Evolutionary conservation across 2,113 vertebrate species (phyloP).

Genomic region (Psilopsiagon aurifrons): DNA sequence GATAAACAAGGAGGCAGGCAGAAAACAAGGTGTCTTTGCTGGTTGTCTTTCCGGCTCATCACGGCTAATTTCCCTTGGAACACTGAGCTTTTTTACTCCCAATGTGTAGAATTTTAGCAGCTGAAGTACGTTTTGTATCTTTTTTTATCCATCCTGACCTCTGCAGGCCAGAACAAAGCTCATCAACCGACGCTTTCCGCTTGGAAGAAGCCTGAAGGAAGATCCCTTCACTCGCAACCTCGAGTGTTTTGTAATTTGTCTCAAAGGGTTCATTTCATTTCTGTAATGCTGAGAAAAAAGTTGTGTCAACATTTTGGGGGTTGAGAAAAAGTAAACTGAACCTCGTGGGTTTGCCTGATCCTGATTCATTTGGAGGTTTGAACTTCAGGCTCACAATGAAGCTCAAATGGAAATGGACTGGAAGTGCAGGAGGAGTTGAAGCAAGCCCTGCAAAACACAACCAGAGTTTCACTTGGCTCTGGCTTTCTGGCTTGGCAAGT

Average conservation of each 20-base stretch:
- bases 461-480: background rate
- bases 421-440: background rate
- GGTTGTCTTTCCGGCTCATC: background rate
- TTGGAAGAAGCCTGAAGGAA: background rate
- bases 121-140: background rate
- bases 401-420: background rate
- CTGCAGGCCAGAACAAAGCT: background rate
- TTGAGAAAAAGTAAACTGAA: background rate
- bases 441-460: background rate
- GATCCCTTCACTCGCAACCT: background rate
- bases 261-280: background rate
- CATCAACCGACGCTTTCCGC: accelerated
- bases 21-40: background rate
- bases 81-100: background rate
- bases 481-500: background rate
- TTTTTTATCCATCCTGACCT: background rate
- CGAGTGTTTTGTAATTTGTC: background rate
- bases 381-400: background rate
- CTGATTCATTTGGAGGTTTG: background rate
- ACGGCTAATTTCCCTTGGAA: background rate
- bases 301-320: background rate
- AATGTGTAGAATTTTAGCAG: background rate
- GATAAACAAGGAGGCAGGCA: background rate
- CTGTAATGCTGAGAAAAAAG: background rate
- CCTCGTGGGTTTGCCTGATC: background rate